These are phyloP conservation scores for Sebastes steindachneri DNA, from an alignment of 2,797 vertebrate species.

Conservation along the genomic window DNA sequence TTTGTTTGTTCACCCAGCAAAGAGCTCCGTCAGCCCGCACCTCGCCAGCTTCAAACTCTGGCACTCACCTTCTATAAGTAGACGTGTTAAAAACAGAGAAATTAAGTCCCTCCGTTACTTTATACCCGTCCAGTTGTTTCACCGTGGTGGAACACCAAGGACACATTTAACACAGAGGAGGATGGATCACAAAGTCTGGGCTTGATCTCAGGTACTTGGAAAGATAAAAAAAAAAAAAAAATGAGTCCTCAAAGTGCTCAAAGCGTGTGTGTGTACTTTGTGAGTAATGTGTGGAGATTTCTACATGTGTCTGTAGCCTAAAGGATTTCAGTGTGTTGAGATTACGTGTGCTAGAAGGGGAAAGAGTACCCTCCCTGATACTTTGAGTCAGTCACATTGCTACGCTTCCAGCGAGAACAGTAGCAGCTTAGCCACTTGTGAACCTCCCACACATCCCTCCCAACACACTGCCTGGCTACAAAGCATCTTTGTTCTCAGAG, in stretches of 20 bases:
- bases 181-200: conserved; percentile 26
- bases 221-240: conserved; percentile 12
- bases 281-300: conserved; percentile 8
- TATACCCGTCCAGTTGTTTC: background rate
- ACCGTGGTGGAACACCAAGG: background rate
- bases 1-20: background rate
- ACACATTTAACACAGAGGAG: conserved; percentile 12
- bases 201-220: conserved; percentile 25
- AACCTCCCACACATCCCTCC: conserved; percentile 72
- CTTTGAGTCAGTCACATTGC: conserved; percentile 62
- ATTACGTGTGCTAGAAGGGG: conserved; percentile 5
- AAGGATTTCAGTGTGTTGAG: conserved; percentile 36
- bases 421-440: conserved; percentile 69
- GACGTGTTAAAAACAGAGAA: background rate
- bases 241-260: background rate
- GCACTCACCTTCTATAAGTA: background rate
- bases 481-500: conserved; percentile 72
- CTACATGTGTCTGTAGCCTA: conserved; percentile 23
- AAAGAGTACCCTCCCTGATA: conserved; percentile 42
- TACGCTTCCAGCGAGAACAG: conserved; percentile 55
- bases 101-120: background rate
- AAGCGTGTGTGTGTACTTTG: background rate
- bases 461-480: conserved; percentile 60
- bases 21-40: background rate
- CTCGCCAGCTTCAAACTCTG: background rate